Evolutionary conservation across 2,797 vertebrate genomes (phyloP).

Genomic region (Falco novaeseelandiae): DNA sequence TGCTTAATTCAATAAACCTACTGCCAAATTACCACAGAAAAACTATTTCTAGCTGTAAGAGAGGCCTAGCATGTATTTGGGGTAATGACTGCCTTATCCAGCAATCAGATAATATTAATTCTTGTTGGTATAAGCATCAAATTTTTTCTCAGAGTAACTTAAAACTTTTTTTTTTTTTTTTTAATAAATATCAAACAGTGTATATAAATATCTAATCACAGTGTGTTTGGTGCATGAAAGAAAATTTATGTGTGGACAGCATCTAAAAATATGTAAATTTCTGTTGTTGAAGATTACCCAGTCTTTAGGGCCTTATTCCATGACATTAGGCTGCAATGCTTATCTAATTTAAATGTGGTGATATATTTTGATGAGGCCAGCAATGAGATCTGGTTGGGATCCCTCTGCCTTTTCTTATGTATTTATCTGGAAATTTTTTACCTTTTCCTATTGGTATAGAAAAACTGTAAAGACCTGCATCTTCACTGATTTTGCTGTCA

Average conservation of each 20-base stretch:
- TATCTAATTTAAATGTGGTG: background rate
- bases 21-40: background rate
- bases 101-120: background rate
- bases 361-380: background rate
- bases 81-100: background rate
- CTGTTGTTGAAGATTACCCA: background rate
- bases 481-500: background rate
- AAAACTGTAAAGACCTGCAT: background rate
- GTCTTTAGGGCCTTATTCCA: background rate
- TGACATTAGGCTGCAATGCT: background rate
- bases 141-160: background rate
- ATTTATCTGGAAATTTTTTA: background rate
- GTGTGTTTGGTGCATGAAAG: background rate
- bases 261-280: background rate
- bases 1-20: background rate
- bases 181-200: background rate
- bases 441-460: background rate
- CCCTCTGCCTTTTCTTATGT: background rate
- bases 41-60: background rate
- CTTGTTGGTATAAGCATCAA: background rate
- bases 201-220: background rate
- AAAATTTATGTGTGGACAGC: background rate
- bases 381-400: background rate
- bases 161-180: background rate
- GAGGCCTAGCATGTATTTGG: background rate